Percentiles rank a stretch among this genome's conserved stretches.
Evolutionary conservation across 1,140 invertebrate genomes (phyloP).

Genomic region (Dryas iulia): DNA sequence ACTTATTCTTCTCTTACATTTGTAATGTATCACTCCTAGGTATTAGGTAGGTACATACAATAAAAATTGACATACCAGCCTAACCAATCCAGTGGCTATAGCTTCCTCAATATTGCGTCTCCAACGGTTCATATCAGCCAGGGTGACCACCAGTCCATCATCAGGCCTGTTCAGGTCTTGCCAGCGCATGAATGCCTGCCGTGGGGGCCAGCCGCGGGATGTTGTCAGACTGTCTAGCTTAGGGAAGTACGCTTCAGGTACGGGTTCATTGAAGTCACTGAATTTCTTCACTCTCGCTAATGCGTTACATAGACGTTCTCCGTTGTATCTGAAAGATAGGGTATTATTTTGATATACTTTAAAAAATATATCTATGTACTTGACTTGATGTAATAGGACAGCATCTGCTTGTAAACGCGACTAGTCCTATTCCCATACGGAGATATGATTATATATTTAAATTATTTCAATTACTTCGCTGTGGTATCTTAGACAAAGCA

Average conservation of each 20-base stretch:
- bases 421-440: no score
- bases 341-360: no score
- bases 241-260: conserved; percentile 82
- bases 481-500: no score
- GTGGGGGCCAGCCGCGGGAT: conserved; percentile 79
- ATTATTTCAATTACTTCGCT: no score
- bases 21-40: no score
- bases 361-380: background rate
- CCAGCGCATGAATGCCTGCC: conserved; percentile 75
- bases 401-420: no score
- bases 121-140: conserved; percentile 82
- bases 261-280: conserved; percentile 77
- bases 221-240: conserved; percentile 82
- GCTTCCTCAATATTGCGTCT: conserved; percentile 82
- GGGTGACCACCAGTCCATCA: conserved; percentile 79
- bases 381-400: no score
- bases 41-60: no score
- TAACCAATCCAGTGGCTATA: conserved; percentile 81
- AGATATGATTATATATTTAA: no score
- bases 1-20: no score
- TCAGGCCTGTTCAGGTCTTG: conserved; percentile 79
- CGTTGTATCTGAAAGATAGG: conserved; percentile 81
- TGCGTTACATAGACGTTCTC: conserved; percentile 81
- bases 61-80: conserved; percentile 35
- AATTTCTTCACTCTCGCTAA: conserved; percentile 78